Conservation (phyloP, 2,888 invertebrate genomes). For the Ectropis crepuscularia region DNA sequence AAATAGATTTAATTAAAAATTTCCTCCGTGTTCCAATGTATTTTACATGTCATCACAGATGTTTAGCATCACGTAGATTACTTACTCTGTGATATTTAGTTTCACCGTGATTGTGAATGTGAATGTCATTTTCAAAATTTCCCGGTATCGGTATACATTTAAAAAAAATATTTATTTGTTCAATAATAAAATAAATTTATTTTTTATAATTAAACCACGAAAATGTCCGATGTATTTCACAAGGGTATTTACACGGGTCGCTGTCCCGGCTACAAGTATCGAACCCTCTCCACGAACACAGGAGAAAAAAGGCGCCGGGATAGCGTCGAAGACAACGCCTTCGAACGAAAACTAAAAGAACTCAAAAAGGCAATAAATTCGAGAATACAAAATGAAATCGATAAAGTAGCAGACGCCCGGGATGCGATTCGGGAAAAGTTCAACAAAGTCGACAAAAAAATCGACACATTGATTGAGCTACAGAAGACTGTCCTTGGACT, state of each 20-base stretch:
- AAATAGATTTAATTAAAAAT: too few relatives aligned
- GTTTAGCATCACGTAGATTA: neutral
- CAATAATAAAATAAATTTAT: neutral
- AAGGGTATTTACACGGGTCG: constrained; percentile 71
- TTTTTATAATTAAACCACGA: constrained; percentile 9
- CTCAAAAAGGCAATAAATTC: constrained; percentile 59
- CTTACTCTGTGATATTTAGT: neutral
- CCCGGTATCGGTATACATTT: too few relatives aligned
- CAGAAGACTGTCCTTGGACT: constrained; percentile 57
- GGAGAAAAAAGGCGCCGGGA: constrained; percentile 56
- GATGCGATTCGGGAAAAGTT: constrained; percentile 59
- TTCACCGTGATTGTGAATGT: too few relatives aligned
- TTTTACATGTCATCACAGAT: neutral
- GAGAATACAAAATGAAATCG: constrained; percentile 59
- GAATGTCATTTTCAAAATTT: too few relatives aligned
- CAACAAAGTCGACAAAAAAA: constrained; percentile 61
- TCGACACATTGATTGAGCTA: constrained; percentile 63
- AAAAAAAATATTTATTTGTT: neutral
- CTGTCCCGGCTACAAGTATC: constrained; percentile 71
- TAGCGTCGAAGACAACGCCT: constrained; percentile 50
- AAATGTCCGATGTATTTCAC: constrained; percentile 67
- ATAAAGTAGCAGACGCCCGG: constrained; percentile 54
- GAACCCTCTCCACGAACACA: constrained; percentile 72
- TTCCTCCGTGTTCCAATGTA: too few relatives aligned
- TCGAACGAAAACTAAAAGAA: constrained; percentile 66